These are phyloP conservation scores for Synanthedon tipuliformis DNA, from an alignment of 2,888 invertebrate genomes.

Conservation along the genomic window DNA sequence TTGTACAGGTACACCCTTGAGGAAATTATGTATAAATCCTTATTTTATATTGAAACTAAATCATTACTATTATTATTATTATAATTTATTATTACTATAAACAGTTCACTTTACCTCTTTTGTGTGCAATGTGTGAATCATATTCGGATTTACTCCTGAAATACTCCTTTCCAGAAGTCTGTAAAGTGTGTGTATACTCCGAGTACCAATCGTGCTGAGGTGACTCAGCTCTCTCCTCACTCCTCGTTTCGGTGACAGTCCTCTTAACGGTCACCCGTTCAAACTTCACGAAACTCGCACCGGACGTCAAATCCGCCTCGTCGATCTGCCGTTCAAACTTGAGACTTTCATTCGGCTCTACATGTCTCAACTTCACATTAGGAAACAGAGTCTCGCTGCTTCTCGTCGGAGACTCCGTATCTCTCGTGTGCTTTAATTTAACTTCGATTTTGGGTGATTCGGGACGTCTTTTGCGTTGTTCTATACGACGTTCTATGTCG, in stretches of 20 bases:
- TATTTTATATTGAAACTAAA: too few relatives aligned
- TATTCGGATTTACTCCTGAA: conserved; percentile 84
- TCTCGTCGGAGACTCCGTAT: conserved; percentile 58
- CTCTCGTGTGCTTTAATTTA: conserved; percentile 69
- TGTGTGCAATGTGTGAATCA: conserved; percentile 87
- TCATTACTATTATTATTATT: too few relatives aligned
- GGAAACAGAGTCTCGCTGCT: conserved; percentile 47
- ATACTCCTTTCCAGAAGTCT: conserved; percentile 77
- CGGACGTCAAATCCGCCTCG: conserved; percentile 74
- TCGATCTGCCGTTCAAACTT: conserved; percentile 59
- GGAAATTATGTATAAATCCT: too few relatives aligned
- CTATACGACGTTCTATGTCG: conserved; percentile 72
- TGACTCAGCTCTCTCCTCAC: conserved; percentile 51
- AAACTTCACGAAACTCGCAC: conserved; percentile 76
- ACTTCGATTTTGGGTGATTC: conserved; percentile 72
- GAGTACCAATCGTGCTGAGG: conserved; percentile 62
- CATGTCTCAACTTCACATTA: conserved; percentile 60
- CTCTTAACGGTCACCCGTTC: conserved; percentile 77
- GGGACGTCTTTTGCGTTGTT: conserved; percentile 65
- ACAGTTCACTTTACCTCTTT: conserved; percentile 75
- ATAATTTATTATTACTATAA: too few relatives aligned
- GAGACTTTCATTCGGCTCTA: conserved; percentile 40
- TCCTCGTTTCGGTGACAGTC: conserved; percentile 65
- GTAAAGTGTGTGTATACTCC: conserved; percentile 67
- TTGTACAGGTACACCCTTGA: too few relatives aligned